Conservation (phyloP, 2,797 vertebrate genomes). For the Argya squamiceps region DNA sequence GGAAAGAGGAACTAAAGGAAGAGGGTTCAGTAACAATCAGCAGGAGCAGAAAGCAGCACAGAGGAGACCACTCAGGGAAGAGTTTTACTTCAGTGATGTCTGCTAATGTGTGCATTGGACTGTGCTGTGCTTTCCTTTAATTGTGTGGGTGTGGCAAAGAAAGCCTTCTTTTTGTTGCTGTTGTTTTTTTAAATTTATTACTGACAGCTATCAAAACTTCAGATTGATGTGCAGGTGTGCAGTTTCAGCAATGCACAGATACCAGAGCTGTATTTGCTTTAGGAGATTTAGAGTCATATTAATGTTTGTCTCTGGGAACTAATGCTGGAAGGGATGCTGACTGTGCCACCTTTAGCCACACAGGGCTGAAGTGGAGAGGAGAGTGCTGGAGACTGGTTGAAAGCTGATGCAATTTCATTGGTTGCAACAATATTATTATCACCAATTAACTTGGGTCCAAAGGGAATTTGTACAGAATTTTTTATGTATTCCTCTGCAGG, state of each 20-base stretch:
- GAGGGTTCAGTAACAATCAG: background rate
- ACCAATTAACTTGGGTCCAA: background rate
- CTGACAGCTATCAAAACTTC: background rate
- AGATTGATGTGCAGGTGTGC: background rate
- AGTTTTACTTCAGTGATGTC: background rate
- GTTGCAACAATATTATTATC: background rate
- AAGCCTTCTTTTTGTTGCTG: accelerated
- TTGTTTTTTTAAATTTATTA: background rate
- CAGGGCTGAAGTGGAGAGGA: background rate
- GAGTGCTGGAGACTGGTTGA: background rate
- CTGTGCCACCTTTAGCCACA: background rate
- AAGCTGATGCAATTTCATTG: background rate
- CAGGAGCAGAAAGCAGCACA: background rate
- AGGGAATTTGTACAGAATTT: background rate
- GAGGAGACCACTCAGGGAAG: background rate
- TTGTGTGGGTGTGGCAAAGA: background rate
- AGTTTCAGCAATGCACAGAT: background rate
- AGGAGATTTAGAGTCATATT: background rate
- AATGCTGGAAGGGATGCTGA: background rate
- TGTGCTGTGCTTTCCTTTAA: background rate
- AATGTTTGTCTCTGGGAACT: background rate
- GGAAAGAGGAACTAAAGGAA: background rate
- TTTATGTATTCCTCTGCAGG: background rate
- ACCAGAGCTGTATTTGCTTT: background rate
- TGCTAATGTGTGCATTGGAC: background rate